phyloP scores from a whole-genome alignment of 2,888 invertebrate species.

The Nyleta sp. region DNA sequence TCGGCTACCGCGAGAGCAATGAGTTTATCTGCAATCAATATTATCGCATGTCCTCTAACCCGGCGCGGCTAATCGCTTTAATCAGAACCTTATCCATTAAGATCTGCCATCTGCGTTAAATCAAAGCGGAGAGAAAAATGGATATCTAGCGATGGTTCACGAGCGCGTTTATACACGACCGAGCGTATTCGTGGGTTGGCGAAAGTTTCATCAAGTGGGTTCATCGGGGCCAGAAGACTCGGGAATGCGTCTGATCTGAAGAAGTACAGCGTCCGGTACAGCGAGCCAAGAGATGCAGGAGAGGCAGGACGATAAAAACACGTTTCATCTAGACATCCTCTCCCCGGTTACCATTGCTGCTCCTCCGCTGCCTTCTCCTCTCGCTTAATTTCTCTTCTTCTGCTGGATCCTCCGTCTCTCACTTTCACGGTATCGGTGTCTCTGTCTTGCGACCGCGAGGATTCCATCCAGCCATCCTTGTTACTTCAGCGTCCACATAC shows the following conservation, averaged over 20 bases:
- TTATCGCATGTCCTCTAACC: constrained; percentile 44
- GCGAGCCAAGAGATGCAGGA: constrained; percentile 65
- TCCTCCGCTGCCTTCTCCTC: constrained; percentile 30
- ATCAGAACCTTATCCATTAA: constrained; percentile 41
- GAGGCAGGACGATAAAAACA: constrained; percentile 72
- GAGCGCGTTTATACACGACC: constrained; percentile 46
- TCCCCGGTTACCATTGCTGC: constrained; percentile 53
- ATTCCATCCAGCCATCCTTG: constrained; percentile 21
- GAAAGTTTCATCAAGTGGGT: constrained; percentile 79
- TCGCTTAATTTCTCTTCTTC: constrained; percentile 63
- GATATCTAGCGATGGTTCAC: constrained; percentile 22
- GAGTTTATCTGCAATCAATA: constrained; percentile 50
- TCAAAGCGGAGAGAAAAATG: constrained; percentile 42
- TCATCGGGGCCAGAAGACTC: constrained; percentile 77
- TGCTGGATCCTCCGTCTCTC: constrained; percentile 49
- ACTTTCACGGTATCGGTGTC: constrained; percentile 33
- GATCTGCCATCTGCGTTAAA: constrained; percentile 46
- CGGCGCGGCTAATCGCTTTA: constrained; percentile 26
- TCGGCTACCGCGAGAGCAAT: constrained; percentile 25
- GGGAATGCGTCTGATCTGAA: constrained; percentile 71
- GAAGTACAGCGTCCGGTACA: constrained; percentile 69
- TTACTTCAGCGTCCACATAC: constrained; percentile 40
- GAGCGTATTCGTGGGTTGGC: constrained; percentile 64
- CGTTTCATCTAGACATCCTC: constrained; percentile 68
- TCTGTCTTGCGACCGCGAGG: constrained; percentile 34